These are phyloP conservation scores for Phymatocera aterrima DNA, from an alignment of 2,888 invertebrate species.

Conservation along the genomic window DNA sequence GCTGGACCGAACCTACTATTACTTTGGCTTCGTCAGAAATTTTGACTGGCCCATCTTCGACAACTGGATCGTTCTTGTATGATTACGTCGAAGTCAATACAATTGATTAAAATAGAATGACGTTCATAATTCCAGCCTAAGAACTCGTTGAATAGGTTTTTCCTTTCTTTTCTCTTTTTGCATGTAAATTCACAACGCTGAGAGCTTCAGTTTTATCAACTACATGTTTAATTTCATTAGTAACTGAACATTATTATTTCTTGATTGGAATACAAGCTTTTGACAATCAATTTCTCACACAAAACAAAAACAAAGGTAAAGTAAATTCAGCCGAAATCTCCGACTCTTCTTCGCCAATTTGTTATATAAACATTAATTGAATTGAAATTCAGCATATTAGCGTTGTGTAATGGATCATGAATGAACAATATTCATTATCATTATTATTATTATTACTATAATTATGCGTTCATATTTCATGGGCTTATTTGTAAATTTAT, in stretches of 20 bases:
- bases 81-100: constrained; percentile 72
- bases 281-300: background rate
- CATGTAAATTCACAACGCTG: background rate
- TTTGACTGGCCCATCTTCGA: constrained; percentile 60
- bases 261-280: background rate
- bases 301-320: background rate
- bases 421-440: constrained; percentile 12
- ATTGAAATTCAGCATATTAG: constrained; percentile 40
- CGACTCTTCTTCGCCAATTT: background rate
- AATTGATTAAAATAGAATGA: constrained; percentile 64
- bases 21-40: constrained; percentile 64
- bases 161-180: no score
- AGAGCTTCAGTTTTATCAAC: background rate
- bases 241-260: background rate
- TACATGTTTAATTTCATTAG: background rate
- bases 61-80: constrained; percentile 68
- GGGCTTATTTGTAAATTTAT: no score
- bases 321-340: background rate
- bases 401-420: constrained; percentile 41
- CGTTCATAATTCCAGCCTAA: constrained; percentile 4
- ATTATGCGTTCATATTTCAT: background rate
- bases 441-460: background rate
- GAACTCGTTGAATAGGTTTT: constrained; percentile 25
- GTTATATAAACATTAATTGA: background rate
- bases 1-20: constrained; percentile 66